Evolutionary conservation across 2,797 vertebrate species (phyloP).

Genomic region (Cebuella pygmaea): DNA sequence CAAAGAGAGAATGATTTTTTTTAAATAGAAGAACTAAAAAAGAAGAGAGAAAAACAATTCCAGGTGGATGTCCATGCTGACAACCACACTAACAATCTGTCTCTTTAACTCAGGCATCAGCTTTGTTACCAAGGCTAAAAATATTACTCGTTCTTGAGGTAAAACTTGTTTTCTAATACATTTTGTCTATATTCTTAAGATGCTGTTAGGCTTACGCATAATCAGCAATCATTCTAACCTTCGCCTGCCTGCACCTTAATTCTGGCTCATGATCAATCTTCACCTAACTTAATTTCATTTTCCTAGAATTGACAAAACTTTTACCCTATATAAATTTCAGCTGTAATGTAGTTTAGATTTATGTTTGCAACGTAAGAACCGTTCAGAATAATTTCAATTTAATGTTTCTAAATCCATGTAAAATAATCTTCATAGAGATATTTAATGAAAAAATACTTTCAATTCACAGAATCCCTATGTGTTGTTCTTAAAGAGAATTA

Average conservation of each 20-base stretch:
- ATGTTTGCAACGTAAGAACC: not conserved
- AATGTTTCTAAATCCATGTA: not conserved
- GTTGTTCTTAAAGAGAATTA: not conserved
- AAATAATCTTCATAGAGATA: not conserved
- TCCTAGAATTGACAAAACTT: not conserved
- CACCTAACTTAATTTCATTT: not conserved
- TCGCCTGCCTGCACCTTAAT: not conserved
- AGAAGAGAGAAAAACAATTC: slow-evolving; percentile 29
- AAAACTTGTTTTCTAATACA: slow-evolving; percentile 41
- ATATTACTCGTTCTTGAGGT: slow-evolving; percentile 61
- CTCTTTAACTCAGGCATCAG: slow-evolving; percentile 57
- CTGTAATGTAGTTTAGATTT: not conserved
- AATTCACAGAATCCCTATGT: not conserved
- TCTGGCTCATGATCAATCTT: not conserved
- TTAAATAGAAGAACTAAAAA: slow-evolving; percentile 38
- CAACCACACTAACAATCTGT: slow-evolving; percentile 50
- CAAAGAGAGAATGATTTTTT: not conserved
- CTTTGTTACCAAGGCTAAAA: slow-evolving; percentile 54
- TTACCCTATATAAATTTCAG: not conserved
- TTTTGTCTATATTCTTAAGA: slow-evolving; percentile 34
- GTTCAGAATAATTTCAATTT: not conserved
- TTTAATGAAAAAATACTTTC: not conserved
- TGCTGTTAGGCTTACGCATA: not conserved
- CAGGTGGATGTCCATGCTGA: slow-evolving; percentile 59
- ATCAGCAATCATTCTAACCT: slow-evolving; percentile 46